Conservation (phyloP, 2,113 vertebrate genomes). For the Ciconia maguari region DNA sequence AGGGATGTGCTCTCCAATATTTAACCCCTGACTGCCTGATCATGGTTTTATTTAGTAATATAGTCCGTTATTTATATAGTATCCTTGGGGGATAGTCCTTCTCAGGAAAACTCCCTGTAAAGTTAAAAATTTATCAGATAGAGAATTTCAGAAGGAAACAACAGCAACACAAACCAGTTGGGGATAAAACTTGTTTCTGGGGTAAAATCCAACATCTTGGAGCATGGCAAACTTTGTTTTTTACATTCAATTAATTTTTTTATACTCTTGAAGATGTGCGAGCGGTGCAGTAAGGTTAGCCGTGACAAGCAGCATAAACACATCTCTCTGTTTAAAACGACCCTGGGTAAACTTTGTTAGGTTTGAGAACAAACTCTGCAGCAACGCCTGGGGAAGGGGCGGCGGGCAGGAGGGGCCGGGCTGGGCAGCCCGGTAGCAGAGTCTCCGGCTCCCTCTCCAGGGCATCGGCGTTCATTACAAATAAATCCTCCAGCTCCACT, state of each 20-base stretch:
- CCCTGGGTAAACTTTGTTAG: rapidly evolving
- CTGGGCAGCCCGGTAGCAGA: neutral
- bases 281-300: neutral
- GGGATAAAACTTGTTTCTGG: neutral
- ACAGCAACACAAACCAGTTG: neutral
- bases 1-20: neutral
- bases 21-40: neutral
- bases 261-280: neutral
- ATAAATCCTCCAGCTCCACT: neutral
- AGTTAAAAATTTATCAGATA: neutral
- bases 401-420: rapidly evolving
- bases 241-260: neutral
- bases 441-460: conserved; percentile 50
- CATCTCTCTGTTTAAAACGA: rapidly evolving
- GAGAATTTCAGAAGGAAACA: neutral
- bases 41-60: neutral
- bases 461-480: neutral
- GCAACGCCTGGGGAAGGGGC: neutral
- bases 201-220: neutral
- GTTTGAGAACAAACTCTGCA: too few species aligned
- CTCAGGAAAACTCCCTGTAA: neutral
- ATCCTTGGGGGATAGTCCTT: neutral
- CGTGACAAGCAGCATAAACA: neutral
- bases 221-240: rapidly evolving
- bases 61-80: neutral